These are phyloP conservation scores for Noctua pronuba DNA, from an alignment of 2,888 invertebrate species.

Conservation along the genomic window DNA sequence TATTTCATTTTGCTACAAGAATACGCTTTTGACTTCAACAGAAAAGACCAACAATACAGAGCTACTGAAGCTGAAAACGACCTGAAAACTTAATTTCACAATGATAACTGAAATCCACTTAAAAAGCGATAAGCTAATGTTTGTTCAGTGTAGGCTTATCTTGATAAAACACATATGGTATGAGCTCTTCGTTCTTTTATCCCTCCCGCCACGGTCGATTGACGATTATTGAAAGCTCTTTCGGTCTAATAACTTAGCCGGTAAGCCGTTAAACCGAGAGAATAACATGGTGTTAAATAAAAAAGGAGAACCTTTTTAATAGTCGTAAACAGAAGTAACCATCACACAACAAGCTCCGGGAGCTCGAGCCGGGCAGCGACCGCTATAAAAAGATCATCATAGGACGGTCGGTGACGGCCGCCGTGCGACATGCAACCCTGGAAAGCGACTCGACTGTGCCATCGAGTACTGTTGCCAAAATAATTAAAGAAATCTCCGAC, in stretches of 20 bases:
- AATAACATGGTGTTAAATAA: constrained; percentile 54
- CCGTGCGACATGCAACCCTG: constrained; percentile 90
- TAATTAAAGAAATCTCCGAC: constrained; percentile 94
- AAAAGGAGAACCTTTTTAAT: constrained; percentile 72
- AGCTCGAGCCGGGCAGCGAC: constrained; percentile 88
- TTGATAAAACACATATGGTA: constrained; percentile 54
- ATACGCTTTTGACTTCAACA: constrained; percentile 24
- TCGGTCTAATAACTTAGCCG: constrained; percentile 31
- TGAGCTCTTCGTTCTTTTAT: constrained; percentile 46
- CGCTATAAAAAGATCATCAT: constrained; percentile 91
- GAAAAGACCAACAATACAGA: constrained; percentile 14
- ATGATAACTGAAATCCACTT: constrained; percentile 57
- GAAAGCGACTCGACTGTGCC: constrained; percentile 90
- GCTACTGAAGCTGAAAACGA: constrained; percentile 38
- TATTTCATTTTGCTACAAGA: constrained; percentile 39
- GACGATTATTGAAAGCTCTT: constrained; percentile 53
- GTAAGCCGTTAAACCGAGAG: constrained; percentile 34
- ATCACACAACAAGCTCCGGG: constrained; percentile 78
- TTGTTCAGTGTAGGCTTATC: constrained; percentile 65
- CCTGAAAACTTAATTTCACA: constrained; percentile 57
- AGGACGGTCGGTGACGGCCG: constrained; percentile 85
- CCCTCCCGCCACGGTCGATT: constrained; percentile 46
- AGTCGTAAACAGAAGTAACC: constrained; percentile 77
- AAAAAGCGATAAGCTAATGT: constrained; percentile 62
- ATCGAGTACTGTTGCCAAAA: constrained; percentile 93